These are phyloP conservation scores for Silurus lanzhouensis DNA, from an alignment of 2,797 vertebrate species.

Conservation along the genomic window DNA sequence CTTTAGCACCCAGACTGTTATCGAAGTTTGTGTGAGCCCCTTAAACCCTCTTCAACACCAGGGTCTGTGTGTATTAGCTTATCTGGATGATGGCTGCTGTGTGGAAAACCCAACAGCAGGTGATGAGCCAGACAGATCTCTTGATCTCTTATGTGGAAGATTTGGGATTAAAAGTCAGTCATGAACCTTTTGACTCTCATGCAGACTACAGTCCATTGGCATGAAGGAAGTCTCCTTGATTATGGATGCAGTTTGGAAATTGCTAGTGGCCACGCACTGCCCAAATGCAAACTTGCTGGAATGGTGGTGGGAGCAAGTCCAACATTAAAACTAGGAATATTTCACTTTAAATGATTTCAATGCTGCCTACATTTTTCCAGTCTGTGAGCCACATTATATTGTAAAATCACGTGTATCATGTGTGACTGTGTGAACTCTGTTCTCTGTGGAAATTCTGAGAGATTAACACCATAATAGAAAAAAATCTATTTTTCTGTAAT, in stretches of 20 bases:
- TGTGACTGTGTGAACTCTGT: too few relatives aligned
- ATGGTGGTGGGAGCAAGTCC: background rate
- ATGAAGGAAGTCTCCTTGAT: background rate
- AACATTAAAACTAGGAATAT: background rate
- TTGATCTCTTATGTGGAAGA: background rate
- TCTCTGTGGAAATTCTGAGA: too few relatives aligned
- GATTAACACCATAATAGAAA: too few relatives aligned
- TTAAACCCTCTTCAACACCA: background rate
- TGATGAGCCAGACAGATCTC: background rate
- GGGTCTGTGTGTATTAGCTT: constrained; percentile 1
- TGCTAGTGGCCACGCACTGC: background rate
- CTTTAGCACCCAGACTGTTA: background rate
- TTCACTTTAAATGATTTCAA: too few relatives aligned
- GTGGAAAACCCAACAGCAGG: background rate
- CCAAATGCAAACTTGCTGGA: background rate
- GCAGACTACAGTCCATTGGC: background rate
- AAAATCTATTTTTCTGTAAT: too few relatives aligned
- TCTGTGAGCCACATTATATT: too few relatives aligned
- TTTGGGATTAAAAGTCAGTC: background rate
- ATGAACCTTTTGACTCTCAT: background rate
- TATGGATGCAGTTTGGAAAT: background rate
- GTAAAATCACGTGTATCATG: too few relatives aligned
- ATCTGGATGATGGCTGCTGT: background rate
- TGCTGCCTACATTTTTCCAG: too few relatives aligned
- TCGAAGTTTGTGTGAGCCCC: background rate